These are phyloP conservation scores for Campoplex nolae DNA, from an alignment of 2,888 invertebrate genomes.

Conservation along the genomic window DNA sequence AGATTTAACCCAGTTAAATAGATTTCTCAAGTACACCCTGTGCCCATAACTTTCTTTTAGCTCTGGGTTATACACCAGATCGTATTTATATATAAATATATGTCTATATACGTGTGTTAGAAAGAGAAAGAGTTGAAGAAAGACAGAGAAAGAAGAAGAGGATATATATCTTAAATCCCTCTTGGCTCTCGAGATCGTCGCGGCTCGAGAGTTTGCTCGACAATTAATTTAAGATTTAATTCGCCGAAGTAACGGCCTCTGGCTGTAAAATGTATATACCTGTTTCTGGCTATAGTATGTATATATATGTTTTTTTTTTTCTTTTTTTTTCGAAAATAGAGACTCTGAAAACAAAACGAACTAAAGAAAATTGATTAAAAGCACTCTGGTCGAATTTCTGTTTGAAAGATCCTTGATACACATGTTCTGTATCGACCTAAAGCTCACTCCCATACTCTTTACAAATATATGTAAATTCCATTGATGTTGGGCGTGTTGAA, in stretches of 20 bases:
- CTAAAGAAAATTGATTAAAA: constrained; percentile 45
- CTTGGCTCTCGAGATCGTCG: constrained; percentile 50
- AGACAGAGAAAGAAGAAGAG: constrained; percentile 22
- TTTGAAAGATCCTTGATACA: constrained; percentile 27
- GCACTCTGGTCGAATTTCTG: constrained; percentile 32
- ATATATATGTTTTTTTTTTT: neutral
- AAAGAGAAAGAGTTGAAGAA: constrained; percentile 1
- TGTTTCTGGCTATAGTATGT: neutral
- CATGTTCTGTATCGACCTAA: neutral
- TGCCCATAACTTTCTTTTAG: constrained; percentile 57
- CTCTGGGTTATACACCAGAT: constrained; percentile 35
- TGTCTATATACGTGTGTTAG: no score
- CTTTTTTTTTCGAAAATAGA: neutral
- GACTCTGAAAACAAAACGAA: constrained; percentile 13
- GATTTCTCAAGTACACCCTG: constrained; percentile 61
- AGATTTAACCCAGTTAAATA: constrained; percentile 64
- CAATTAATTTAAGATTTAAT: constrained; percentile 73
- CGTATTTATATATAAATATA: neutral
- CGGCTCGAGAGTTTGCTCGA: constrained; percentile 58
- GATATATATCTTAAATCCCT: constrained; percentile 60
- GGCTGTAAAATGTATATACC: neutral
- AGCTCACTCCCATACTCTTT: neutral
- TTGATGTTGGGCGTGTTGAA: constrained; percentile 46
- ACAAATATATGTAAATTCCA: constrained; percentile 15
- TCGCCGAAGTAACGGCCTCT: constrained; percentile 63